phyloP scores from a whole-genome alignment of 2,888 invertebrate genomes.

The Schrankia costaestrigalis region DNA sequence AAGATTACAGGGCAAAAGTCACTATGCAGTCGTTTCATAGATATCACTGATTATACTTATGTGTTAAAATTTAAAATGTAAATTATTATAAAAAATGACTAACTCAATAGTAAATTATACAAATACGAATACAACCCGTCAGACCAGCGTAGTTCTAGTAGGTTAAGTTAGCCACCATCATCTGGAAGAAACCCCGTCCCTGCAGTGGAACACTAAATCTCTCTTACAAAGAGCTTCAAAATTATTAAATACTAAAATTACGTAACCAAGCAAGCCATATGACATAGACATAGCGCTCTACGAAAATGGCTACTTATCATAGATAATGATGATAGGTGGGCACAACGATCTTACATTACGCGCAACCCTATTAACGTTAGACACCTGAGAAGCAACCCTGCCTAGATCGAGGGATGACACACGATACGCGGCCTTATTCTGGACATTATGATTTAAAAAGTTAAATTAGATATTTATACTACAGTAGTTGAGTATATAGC shows the following conservation, averaged over 20 bases:
- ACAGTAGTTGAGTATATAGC: background rate
- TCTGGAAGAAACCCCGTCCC: too few species aligned
- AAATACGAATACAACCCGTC: background rate
- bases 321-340: constrained; percentile 30
- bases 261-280: too few species aligned
- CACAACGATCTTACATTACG: constrained; percentile 37
- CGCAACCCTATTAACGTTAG: constrained; percentile 45
- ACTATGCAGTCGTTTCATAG: too few species aligned
- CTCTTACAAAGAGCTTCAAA: too few species aligned
- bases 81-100: too few species aligned
- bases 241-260: too few species aligned
- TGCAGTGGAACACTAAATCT: too few species aligned
- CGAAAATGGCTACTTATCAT: constrained; percentile 26
- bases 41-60: too few species aligned
- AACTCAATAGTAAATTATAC: background rate
- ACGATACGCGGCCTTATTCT: constrained; percentile 40
- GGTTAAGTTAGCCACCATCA: too few species aligned
- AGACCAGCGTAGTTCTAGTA: too few species aligned
- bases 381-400: constrained; percentile 57
- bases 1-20: too few species aligned
- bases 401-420: constrained; percentile 47
- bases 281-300: background rate
- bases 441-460: constrained; percentile 5
- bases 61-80: too few species aligned
- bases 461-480: background rate